These are phyloP conservation scores for Zhuqinia jingwanae DNA, from an alignment of 2,888 invertebrate genomes.

Conservation along the genomic window DNA sequence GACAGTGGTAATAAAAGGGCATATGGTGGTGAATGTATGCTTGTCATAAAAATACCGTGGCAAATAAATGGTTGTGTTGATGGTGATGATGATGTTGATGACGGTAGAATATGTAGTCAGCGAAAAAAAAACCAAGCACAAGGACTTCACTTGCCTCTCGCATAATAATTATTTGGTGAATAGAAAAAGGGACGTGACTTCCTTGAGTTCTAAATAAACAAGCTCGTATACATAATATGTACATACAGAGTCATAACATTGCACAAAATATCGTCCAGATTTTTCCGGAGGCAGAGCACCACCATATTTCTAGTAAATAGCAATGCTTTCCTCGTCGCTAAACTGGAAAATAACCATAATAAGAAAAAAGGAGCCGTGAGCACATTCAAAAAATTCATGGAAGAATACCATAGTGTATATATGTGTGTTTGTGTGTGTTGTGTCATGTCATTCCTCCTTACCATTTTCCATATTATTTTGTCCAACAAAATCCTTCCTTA, in stretches of 20 bases:
- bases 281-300: neutral
- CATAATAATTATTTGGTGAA: neutral
- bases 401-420: neutral
- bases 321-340: conserved; percentile 9
- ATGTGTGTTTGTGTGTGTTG: neutral
- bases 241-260: neutral
- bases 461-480: conserved; percentile 14
- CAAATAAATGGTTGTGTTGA: neutral
- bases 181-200: neutral
- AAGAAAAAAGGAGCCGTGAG: no score
- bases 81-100: neutral
- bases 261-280: neutral
- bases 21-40: neutral
- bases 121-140: neutral
- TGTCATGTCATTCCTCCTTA: conserved; percentile 30
- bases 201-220: conserved; percentile 30
- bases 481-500: conserved; percentile 40
- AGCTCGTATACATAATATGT: neutral
- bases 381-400: neutral
- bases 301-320: neutral
- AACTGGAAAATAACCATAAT: conserved; percentile 41
- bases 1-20: neutral
- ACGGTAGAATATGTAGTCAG: neutral
- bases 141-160: neutral
- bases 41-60: neutral